phyloP scores from a whole-genome alignment of 2,888 invertebrate species.

The Brachyopa scutellaris region DNA sequence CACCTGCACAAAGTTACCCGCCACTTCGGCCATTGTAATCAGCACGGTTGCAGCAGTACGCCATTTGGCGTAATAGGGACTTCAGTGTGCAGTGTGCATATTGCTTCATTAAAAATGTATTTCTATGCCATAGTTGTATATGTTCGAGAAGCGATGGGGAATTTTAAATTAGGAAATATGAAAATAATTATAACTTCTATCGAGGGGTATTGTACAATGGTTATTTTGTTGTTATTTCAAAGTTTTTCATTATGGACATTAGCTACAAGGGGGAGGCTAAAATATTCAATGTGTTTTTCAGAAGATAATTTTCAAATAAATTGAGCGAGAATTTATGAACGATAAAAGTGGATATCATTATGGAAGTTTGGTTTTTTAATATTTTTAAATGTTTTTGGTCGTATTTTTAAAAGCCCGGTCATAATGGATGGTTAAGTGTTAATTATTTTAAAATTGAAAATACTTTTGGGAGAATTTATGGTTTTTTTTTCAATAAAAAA shows the following conservation, averaged over 20 bases:
- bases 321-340: slow-evolving; percentile 50
- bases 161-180: slow-evolving; percentile 54
- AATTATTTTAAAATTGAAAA: too few species aligned
- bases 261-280: not conserved
- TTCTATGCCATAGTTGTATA: slow-evolving; percentile 30
- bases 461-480: too few species aligned
- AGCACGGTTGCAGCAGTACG: slow-evolving; percentile 49
- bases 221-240: slow-evolving; percentile 11
- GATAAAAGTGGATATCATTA: slow-evolving; percentile 53
- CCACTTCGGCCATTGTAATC: slow-evolving; percentile 29
- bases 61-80: slow-evolving; percentile 36
- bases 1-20: slow-evolving; percentile 41
- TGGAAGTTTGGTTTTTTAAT: slow-evolving; percentile 18
- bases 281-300: slow-evolving; percentile 56
- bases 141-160: slow-evolving; percentile 4
- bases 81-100: slow-evolving; percentile 48
- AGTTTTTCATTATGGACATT: slow-evolving; percentile 13
- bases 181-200: slow-evolving; percentile 63
- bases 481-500: too few species aligned
- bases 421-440: too few species aligned
- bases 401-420: too few species aligned
- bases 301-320: slow-evolving; percentile 53
- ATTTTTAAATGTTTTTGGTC: too few species aligned
- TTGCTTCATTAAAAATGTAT: slow-evolving; percentile 63
- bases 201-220: slow-evolving; percentile 28